Conservation (phyloP, 2,113 vertebrate genomes). For the Galeopterus variegatus region DNA sequence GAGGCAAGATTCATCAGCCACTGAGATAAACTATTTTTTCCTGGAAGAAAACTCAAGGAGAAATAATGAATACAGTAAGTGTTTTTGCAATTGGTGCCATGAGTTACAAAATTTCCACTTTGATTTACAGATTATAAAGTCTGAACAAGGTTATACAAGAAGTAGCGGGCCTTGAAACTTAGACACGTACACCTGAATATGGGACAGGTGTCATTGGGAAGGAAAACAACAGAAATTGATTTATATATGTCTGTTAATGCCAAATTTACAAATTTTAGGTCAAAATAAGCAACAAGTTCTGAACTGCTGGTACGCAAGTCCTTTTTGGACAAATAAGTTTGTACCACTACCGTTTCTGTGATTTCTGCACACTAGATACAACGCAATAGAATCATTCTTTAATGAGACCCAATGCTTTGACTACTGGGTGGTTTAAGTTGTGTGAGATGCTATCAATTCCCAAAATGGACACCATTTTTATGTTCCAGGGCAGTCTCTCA, state of each 20-base stretch:
- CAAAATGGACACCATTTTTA: background rate
- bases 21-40: background rate
- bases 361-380: fast-evolving
- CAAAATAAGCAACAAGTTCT: too few relatives aligned
- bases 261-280: too few relatives aligned
- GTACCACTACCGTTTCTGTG: background rate
- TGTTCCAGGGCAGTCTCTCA: background rate
- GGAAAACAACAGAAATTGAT: background rate
- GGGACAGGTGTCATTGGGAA: background rate
- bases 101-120: background rate
- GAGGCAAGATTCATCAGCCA: background rate
- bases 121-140: background rate
- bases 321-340: background rate
- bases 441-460: background rate
- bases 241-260: fast-evolving
- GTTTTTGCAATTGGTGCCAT: background rate
- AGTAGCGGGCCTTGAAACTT: background rate
- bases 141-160: background rate
- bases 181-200: background rate
- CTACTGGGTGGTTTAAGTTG: background rate
- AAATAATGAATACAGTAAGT: background rate
- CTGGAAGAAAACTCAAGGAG: background rate
- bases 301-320: too few relatives aligned
- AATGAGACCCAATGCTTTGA: background rate
- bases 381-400: background rate